Evolutionary conservation across 2,113 vertebrate genomes (phyloP), one percentile per base, ranked within the genome.

Genomic region (Theristicus caerulescens): DNA sequence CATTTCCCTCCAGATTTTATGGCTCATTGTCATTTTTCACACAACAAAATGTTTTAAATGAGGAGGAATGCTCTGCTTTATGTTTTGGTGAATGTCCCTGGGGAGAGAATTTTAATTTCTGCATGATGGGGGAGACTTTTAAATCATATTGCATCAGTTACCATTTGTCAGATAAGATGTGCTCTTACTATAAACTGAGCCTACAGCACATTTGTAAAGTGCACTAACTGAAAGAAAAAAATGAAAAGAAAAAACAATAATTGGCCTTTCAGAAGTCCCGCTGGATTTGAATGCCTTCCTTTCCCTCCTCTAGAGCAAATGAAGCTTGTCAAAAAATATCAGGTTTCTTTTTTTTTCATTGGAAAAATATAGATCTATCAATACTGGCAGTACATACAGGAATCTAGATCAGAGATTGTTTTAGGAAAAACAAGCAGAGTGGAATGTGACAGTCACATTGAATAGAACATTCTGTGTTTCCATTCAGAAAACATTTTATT

Each of bases 21-120:
- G 78, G 77, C 54, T 93, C 36, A 72, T 80, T 93, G 94, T 96
- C 59, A 81, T 88, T 94, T 97, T 94, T 92, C 77, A 84, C 92
- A 67, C 76, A 92, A 79, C 65, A 87, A 91, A 88, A 94, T 82
- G 19, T 54, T 94, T 96, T 92, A 92, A 92, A 91, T 49, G 72
- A 79, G 80, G 27, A 78, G 47, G 62, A 91, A 94, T n/a, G 44
- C 74, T 94, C 47, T 74, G 49, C 77, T 90, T 96, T 87, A 82
- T 65, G 70, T 77, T 93, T 89, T 95, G 52, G 77, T 34, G 52
- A 76, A 61, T 32, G 70, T 65, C 81, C 73, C 66, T 61, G 10
- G 66, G 80, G 86, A 94, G 49, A 82, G 7, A 27, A 69, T 76
- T 93, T 85, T 94, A 87, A 91, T 94, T 94, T 93, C 70, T 95